Conservation (phyloP, 1,140 invertebrate genomes). For the Heliothis subflexa region DNA sequence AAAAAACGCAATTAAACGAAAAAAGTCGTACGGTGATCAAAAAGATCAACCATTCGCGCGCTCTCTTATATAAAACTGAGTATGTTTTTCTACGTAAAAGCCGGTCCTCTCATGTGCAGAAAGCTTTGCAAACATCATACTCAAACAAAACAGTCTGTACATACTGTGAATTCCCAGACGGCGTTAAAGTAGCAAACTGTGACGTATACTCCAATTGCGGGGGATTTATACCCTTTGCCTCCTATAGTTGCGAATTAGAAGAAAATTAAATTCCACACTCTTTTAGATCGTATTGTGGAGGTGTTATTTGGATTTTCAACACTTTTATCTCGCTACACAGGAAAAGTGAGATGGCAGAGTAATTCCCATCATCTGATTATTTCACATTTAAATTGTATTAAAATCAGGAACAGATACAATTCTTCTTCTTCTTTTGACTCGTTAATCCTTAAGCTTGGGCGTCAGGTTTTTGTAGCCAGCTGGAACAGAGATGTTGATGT, state of each 20-base stretch:
- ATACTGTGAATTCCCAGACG: conserved; percentile 37
- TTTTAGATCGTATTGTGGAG: neutral
- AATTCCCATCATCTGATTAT: no score
- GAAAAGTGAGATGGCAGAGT: no score
- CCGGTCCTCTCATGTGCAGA: conserved; percentile 23
- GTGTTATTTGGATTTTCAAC: neutral
- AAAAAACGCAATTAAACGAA: neutral
- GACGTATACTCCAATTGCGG: conserved; percentile 37
- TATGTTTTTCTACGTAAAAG: conserved; percentile 40
- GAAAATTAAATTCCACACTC: conserved; percentile 30
- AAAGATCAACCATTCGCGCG: neutral
- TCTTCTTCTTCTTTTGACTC: no score
- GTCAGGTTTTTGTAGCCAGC: no score
- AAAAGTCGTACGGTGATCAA: neutral
- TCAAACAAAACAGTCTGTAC: conserved; percentile 45
- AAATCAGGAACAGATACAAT: no score
- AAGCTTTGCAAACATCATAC: conserved; percentile 45
- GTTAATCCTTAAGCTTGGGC: no score
- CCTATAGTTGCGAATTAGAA: conserved; percentile 14
- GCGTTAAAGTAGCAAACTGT: conserved; percentile 34
- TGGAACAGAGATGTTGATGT: no score
- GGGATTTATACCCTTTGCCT: conserved; percentile 31
- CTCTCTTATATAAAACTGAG: neutral
- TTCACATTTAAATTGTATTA: no score
- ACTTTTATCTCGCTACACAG: no score